Evolutionary conservation across 1,140 invertebrate genomes (phyloP).

Genomic region (Aphelinus certus): DNA sequence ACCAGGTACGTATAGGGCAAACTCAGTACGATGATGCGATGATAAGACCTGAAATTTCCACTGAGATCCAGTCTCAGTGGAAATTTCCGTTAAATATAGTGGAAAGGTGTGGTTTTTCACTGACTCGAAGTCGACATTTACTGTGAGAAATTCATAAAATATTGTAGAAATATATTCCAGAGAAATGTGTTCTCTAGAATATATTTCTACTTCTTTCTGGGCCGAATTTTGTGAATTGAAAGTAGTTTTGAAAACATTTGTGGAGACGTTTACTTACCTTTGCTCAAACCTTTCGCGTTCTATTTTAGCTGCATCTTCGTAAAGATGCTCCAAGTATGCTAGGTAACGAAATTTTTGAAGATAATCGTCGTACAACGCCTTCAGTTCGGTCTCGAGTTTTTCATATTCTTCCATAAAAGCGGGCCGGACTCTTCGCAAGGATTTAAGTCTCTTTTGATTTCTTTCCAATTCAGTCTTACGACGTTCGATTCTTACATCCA

Average conservation of each 20-base stretch:
- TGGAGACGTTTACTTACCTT: conserved; percentile 43
- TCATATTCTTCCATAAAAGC: conserved; percentile 98
- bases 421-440: conserved; percentile 95
- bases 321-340: conserved; percentile 80
- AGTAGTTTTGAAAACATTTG: not conserved
- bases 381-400: conserved; percentile 86
- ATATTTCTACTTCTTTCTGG: not conserved
- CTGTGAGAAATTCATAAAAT: no score
- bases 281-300: conserved; percentile 77
- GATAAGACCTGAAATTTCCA: no score
- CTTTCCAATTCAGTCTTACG: conserved; percentile 89
- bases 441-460: conserved; percentile 90
- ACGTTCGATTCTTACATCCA: conserved; percentile 93
- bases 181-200: not conserved
- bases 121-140: no score
- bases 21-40: no score
- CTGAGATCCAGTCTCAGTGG: no score
- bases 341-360: conserved; percentile 88
- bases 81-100: no score
- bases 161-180: conserved; percentile 6
- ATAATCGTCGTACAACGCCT: conserved; percentile 87
- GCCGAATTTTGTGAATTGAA: no score
- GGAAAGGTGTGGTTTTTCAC: no score
- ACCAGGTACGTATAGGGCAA: no score
- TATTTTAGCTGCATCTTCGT: conserved; percentile 75